Conservation (phyloP, 2,888 invertebrate genomes). For the Caenorhabditis japonica region DNA sequence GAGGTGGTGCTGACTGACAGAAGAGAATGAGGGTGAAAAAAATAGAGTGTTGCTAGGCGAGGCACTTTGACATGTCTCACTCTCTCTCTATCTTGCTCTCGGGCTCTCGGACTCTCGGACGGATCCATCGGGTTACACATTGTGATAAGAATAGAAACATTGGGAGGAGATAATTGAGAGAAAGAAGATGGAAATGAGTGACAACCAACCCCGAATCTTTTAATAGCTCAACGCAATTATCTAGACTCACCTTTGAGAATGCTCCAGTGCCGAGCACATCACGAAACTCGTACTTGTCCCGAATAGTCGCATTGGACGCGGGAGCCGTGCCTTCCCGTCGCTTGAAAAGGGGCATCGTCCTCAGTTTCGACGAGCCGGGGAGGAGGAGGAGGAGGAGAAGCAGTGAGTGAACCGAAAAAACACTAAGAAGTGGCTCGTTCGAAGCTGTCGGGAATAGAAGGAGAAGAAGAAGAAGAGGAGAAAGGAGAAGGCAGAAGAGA, state of each 20-base stretch:
- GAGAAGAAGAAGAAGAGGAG: constrained; percentile 17
- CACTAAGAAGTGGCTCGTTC: constrained; percentile 34
- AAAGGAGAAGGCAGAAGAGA: constrained; percentile 11
- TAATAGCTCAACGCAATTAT: neutral
- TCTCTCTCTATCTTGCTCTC: neutral
- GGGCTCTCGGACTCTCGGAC: neutral
- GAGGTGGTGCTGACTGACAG: neutral
- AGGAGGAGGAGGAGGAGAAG: neutral
- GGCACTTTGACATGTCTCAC: constrained; percentile 1
- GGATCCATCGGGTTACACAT: neutral
- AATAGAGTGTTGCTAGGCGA: constrained; percentile 8
- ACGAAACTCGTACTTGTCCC: constrained; percentile 75
- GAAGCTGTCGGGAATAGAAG: constrained; percentile 23
- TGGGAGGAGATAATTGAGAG: neutral
- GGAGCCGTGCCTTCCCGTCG: constrained; percentile 51
- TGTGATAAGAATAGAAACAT: constrained; percentile 8
- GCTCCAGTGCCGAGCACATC: constrained; percentile 77
- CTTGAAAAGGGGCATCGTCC: constrained; percentile 64
- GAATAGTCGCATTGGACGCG: constrained; percentile 52
- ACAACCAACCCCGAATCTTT: neutral
- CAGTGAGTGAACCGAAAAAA: constrained; percentile 24
- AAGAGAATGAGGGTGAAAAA: neutral
- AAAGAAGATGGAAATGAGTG: neutral
- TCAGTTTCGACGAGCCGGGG: neutral
- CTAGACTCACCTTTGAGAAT: constrained; percentile 69